Evolutionary conservation across 2,797 vertebrate species (phyloP), one percentile per base, ranked within the genome.

Genomic region (Enteromius argenteus): DNA sequence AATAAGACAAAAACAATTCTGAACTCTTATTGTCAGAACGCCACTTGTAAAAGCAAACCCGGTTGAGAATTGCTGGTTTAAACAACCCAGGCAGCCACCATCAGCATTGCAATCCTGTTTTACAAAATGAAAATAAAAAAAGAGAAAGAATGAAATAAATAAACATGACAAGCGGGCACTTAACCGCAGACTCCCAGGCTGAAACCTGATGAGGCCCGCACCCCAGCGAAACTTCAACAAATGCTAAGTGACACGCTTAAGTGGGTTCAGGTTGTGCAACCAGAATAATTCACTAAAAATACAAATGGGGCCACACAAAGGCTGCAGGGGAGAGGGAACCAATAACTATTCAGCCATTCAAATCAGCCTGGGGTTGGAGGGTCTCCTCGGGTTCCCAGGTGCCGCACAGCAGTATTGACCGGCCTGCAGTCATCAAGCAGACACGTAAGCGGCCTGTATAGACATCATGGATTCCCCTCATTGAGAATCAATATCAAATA

Each of bases 401-500:
- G 66, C 67, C 15, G 23, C 15, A 23, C 64, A 67, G 80, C 6
- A 23, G 82, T 86, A 90, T 88, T 84, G 87, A 88, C 85, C 44
- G 13, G 42, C 77, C 68, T 83, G 76, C 51, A 46, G 86, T 84
- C 77, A 83, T 83, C 83, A 86, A 79, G 80, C 86, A 71, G 35
- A 80, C 86, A 89, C 89, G 92, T 93, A 92, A 94, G 94, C 91
- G 91, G 86, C 83, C 88, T 88, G 89, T 93, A 94, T 93, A 92
- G 92, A 93, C 90, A 84, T 87, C 72, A 84, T 90, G 92, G 93
- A 95, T 93, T 93, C 91, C 89, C 90, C 92, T 94, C 93, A 95
- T 94, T 94, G 95, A 92, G 90, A 95, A 95, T 95, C 94, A 87
- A 95, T 96, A 95, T 93, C 93, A 94, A 95, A 95, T 95, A 96